Evolutionary conservation across 2,113 vertebrate species (phyloP), one percentile per base, ranked within the genome.

Genomic region (Calyptommatus sinebrachiatus): DNA sequence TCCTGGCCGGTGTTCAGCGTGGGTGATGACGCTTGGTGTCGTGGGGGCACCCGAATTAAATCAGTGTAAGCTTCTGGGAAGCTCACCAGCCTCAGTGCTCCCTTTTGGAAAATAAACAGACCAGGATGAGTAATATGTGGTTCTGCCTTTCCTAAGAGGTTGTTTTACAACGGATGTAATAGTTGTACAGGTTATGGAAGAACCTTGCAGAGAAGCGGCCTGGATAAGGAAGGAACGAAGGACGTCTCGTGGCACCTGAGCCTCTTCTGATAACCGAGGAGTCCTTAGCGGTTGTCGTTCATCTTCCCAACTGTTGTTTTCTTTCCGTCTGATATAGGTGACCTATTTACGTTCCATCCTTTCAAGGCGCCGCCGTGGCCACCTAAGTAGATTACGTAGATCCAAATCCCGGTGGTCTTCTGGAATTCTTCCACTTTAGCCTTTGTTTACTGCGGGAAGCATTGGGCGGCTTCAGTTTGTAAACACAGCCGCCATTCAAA

Each of bases 301-400:
- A 77, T 88, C 83, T 83, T 29, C 87, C 11, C 60, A 68, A 81
- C 73, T 86, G 67, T 65, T 73, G 71, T 84, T 88, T 67, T 87
- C 84, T 69, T 41, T 84, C 3, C 45, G 73, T 88, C 80, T 88
- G 86, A 83, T 88, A 84, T 84, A 88, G 61, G 7, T 95, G 92
- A 94, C 94, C 93, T 94, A 93, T 92, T 93, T 92, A 85, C 89
- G 86, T 88, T 94, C 86, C 93, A 91, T 89, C 86, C 86, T 93
- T 95, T 92, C 91, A 94, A 95, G 88, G 94, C 91, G 89, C 24
- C 94, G 90, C 90, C 89, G 45, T 90, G 88, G 86, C 94, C 93
- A 95, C 94, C 90, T 95, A 95, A 95, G 87, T 95, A 92, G 93
- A 94, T 96, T 95, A 95, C 83, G 79, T 94, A 91, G 94, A 94